A percentile compares a stretch with the other conserved stretches of the same genome.
Conservation (phyloP, 92 coral and sea anemone species). For the Actinostola sp. region DNA sequence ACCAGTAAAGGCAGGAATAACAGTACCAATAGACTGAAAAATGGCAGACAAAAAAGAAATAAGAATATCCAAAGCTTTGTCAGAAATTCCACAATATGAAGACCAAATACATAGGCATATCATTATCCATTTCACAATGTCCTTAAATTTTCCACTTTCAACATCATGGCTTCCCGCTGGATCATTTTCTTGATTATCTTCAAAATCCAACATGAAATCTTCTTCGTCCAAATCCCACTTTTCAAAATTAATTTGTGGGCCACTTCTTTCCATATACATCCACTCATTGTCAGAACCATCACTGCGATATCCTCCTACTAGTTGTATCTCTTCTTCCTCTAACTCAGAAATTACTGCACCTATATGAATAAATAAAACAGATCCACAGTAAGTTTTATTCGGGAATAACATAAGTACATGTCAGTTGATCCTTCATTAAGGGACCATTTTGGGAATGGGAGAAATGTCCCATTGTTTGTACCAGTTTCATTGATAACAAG, state of each 20-base stretch:
- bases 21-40: too few relatives aligned
- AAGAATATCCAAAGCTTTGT: too few relatives aligned
- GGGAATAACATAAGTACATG: too few relatives aligned
- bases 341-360: background rate
- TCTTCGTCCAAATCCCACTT: slow-evolving; percentile 23
- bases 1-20: too few relatives aligned
- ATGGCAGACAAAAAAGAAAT: too few relatives aligned
- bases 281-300: background rate
- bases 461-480: too few relatives aligned
- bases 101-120: slow-evolving; percentile 23
- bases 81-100: too few relatives aligned
- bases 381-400: too few relatives aligned
- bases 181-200: background rate
- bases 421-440: too few relatives aligned
- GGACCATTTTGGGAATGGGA: too few relatives aligned
- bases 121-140: slow-evolving; percentile 8
- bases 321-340: background rate
- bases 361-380: too few relatives aligned
- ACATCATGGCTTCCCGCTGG: background rate
- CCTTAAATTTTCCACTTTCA: background rate
- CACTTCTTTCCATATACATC: slow-evolving; percentile 14
- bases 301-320: background rate
- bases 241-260: background rate
- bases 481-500: too few relatives aligned
- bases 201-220: slow-evolving; percentile 13